phyloP scores from a whole-genome alignment of 37 sponge, comb jelly and placozoan species.

The Spongilla lacustris region DNA sequence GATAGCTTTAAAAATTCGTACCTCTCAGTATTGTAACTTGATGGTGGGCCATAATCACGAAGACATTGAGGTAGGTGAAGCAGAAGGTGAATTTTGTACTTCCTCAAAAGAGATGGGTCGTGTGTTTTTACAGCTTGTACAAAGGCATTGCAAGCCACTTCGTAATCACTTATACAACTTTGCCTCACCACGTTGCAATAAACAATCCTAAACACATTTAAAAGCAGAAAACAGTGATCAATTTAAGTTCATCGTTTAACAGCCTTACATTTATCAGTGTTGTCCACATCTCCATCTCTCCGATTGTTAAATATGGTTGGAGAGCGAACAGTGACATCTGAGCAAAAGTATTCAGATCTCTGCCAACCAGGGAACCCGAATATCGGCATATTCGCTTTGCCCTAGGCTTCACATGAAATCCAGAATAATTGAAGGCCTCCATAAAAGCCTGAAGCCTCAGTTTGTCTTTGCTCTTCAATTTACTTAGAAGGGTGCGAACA shows the following conservation, averaged over 20 bases:
- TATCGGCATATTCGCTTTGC: slow-evolving; percentile 17
- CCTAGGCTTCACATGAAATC: slow-evolving; percentile 14
- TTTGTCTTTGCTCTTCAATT: slow-evolving; percentile 15
- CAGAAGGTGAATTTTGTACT: not conserved
- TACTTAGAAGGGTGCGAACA: slow-evolving; percentile 5
- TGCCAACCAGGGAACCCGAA: slow-evolving; percentile 52
- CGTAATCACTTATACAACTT: not conserved
- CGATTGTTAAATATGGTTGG: not conserved
- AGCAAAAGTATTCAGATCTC: slow-evolving; percentile 49
- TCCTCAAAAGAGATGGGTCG: not conserved
- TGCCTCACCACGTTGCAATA: slow-evolving; percentile 1
- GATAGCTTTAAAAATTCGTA: not conserved
- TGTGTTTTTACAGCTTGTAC: slow-evolving; percentile 13
- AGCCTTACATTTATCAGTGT: slow-evolving; percentile 2
- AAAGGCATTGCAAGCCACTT: slow-evolving; percentile 6
- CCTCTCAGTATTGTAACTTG: slow-evolving; percentile 45
- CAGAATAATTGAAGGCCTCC: slow-evolving; percentile 36
- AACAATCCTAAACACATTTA: slow-evolving; percentile 23
- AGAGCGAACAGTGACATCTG: slow-evolving; percentile 34
- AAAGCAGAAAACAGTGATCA: not conserved
- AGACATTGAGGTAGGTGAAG: slow-evolving; percentile 39
- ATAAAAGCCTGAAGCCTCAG: slow-evolving; percentile 28
- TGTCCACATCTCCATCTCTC: slow-evolving; percentile 15
- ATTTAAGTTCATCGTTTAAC: not conserved
- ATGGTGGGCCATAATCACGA: slow-evolving; percentile 43